phyloP scores from a whole-genome alignment of 2,113 vertebrate species.

The Nibea albiflora region DNA sequence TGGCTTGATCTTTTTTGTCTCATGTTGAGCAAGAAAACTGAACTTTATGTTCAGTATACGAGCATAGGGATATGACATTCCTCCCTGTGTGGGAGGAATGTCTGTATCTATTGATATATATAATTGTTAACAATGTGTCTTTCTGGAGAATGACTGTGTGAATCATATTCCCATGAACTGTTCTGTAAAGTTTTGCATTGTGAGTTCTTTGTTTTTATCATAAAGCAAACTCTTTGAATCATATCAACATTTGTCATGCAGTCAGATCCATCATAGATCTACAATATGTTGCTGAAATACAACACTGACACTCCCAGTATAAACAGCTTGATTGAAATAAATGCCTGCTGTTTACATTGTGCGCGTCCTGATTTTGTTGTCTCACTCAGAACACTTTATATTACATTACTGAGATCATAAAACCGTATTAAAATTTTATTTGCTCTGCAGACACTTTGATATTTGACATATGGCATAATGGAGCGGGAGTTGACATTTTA shows the following conservation, averaged over 20 bases:
- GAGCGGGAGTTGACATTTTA: background rate
- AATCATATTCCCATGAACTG: background rate
- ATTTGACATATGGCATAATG: conserved; percentile 3
- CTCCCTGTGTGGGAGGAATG: background rate
- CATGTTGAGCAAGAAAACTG: background rate
- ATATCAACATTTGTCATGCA: conserved; percentile 4
- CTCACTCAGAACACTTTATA: conserved; percentile 3
- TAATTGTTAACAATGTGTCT: conserved; percentile 1
- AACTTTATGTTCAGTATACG: background rate
- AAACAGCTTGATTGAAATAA: background rate
- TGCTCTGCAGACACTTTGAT: conserved; percentile 11
- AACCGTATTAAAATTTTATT: conserved; percentile 11
- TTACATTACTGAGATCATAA: conserved; percentile 17
- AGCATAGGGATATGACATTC: background rate
- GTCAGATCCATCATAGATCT: conserved; percentile 6
- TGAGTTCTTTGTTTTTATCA: background rate
- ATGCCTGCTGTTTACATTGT: conserved; percentile 18
- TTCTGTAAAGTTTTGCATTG: background rate
- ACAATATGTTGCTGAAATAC: conserved; percentile 1
- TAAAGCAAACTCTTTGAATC: background rate
- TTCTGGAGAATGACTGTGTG: too few species aligned
- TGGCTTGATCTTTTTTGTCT: background rate
- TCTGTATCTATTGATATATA: background rate
- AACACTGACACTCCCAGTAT: background rate
- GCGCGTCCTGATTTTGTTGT: background rate